These are phyloP conservation scores for Metellina segmentata DNA, from an alignment of 2,888 invertebrate genomes.

Conservation along the genomic window DNA sequence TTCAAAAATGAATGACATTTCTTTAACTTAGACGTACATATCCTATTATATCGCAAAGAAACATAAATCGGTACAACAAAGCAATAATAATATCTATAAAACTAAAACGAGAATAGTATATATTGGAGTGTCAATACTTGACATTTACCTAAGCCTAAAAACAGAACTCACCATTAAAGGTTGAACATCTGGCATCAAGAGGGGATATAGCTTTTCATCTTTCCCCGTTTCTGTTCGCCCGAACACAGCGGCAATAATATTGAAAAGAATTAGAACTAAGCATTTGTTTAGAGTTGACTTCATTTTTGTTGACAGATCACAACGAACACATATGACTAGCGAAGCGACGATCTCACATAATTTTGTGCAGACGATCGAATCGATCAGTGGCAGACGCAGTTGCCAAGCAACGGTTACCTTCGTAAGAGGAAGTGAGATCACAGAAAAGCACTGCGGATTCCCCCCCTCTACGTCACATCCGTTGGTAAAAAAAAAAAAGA, in stretches of 20 bases:
- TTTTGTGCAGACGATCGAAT: conserved; percentile 29
- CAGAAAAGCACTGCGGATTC: conserved; percentile 57
- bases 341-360: conserved; percentile 5
- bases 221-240: not conserved
- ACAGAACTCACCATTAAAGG: conserved; percentile 87
- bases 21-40: not conserved
- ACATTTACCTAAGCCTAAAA: conserved; percentile 19
- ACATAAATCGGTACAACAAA: not conserved
- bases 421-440: conserved; percentile 42
- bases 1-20: not conserved
- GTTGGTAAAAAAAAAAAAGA: not conserved
- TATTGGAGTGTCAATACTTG: not conserved
- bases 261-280: not conserved
- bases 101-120: not conserved
- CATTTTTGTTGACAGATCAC: conserved; percentile 31
- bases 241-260: not conserved
- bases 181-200: conserved; percentile 91
- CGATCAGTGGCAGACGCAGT: conserved; percentile 68
- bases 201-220: conserved; percentile 74
- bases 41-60: not conserved
- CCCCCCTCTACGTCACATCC: conserved; percentile 51
- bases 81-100: conserved; percentile 3
- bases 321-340: conserved; percentile 41
- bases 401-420: conserved; percentile 67
- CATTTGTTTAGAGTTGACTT: not conserved